Evolutionary conservation across 30 jellyfish, hydroid and myxozoan genomes (phyloP).

Genomic region (Chrysaora quinquecirrha): DNA sequence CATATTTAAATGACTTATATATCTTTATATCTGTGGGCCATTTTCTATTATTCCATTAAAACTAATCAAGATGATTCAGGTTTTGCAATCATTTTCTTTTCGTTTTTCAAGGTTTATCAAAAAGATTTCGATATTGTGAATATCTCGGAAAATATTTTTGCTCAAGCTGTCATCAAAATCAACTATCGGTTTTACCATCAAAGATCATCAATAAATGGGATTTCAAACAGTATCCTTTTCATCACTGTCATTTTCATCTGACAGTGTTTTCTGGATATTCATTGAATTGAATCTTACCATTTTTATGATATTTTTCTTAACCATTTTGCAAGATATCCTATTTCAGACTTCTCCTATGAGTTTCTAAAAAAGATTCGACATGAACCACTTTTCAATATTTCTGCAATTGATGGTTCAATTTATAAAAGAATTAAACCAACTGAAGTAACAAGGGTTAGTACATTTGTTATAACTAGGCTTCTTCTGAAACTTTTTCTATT

Average conservation of each 20-base stretch:
- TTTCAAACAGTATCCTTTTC: constrained; percentile 84
- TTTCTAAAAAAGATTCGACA: constrained; percentile 60
- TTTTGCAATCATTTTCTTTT: background rate
- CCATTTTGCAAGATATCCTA: constrained; percentile 62
- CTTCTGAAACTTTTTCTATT: too few relatives aligned
- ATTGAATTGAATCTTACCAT: background rate
- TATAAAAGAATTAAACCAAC: constrained; percentile 67
- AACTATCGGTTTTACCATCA: constrained; percentile 75
- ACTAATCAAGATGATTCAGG: constrained; percentile 1
- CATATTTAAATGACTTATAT: background rate
- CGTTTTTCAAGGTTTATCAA: constrained; percentile 74
- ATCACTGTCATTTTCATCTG: background rate
- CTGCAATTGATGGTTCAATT: constrained; percentile 62
- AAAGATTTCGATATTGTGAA: constrained; percentile 90
- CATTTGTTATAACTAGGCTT: too few relatives aligned
- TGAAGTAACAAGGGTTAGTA: constrained; percentile 68
- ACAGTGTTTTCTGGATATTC: background rate
- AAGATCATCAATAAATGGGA: constrained; percentile 90
- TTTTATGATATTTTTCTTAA: background rate
- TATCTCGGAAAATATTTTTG: constrained; percentile 96
- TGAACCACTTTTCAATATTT: constrained; percentile 84
- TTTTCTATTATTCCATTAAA: background rate
- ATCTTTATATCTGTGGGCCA: background rate
- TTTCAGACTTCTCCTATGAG: constrained; percentile 86
- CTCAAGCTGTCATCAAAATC: constrained; percentile 96